Evolutionary conservation across 2,113 vertebrate species (phyloP), one percentile per base, ranked within the genome.

Genomic region (Hippocampus abdominalis): DNA sequence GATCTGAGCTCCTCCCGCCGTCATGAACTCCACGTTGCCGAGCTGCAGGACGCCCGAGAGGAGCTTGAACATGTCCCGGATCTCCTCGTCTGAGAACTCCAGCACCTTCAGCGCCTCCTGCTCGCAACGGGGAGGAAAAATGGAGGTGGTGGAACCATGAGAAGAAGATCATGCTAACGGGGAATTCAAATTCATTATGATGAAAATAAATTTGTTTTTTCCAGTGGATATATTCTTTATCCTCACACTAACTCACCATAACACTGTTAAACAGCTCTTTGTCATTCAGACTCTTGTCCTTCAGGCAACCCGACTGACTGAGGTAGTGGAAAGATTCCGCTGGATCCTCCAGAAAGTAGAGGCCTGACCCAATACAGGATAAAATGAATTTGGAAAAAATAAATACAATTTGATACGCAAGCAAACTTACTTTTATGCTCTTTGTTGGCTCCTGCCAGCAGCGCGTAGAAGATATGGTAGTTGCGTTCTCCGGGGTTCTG

Each of bases 1-100:
- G 81, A 97, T 83, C 85, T 97, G 95, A 23, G 95, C 95, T 23
- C 95, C 95, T 2, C 95, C 95, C 32, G 95, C 95, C 12, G 94
- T 95, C 94, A 97, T 96, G 87, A 97, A 97, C 84, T 95, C 95
- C 2, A 95, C 78, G 0, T 96, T 96, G 62, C 95, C 95, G 74
- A 97, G 86, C 87, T 96, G 95, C 64, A 97, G 84, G 3, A 95
- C 94, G 60, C 93, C 95, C 32, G 95, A 96, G 75, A 97, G 91
- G 76, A 97, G 91, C 78, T 95, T 95, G 81, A 95, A 95, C 85
- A 97, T 93, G 81, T 97, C 95, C 79, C 93, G 87, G 84, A 94
- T 94, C 86, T 96, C 95, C 78, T 96, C 95, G 27, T 93, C 92
- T 11, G 89, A 89, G 82, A 96, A 96, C 86, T 94, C 92, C 78